Evolutionary conservation across 2,113 vertebrate species (phyloP).

Genomic region (Otis tarda): DNA sequence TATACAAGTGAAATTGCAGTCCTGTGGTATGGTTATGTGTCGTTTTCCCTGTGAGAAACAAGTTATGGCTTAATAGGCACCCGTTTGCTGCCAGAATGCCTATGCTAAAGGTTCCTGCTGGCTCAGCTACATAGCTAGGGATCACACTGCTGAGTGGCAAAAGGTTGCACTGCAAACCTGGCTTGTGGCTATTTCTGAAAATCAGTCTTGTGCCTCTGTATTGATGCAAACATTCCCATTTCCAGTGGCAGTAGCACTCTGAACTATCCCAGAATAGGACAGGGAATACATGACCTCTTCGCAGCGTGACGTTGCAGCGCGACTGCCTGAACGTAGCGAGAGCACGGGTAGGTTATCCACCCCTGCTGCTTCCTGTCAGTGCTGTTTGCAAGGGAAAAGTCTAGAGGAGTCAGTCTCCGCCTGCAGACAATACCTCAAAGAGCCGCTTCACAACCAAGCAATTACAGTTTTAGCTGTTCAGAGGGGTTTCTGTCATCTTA

Average conservation of each 20-base stretch:
- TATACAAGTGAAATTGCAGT: not conserved
- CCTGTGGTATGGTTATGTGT: not conserved
- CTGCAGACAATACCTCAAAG: not conserved
- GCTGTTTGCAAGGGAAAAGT: not conserved
- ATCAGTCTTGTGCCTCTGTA: not conserved
- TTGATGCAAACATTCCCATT: not conserved
- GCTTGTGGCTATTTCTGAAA: not conserved
- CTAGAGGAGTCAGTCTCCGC: not conserved
- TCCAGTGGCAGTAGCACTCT: not conserved
- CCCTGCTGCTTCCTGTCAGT: not conserved
- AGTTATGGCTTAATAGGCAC: not conserved
- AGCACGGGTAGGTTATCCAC: not conserved
- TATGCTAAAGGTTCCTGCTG: not conserved
- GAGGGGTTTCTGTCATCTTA: not conserved
- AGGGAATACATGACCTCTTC: not conserved
- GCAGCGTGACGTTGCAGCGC: rapidly evolving
- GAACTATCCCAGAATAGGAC: not conserved
- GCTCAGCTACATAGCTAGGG: not conserved
- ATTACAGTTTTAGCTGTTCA: not conserved
- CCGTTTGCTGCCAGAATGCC: not conserved
- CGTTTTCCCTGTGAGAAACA: conserved; percentile 14
- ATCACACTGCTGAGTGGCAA: not conserved
- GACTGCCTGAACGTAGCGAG: not conserved
- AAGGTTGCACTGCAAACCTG: not conserved
- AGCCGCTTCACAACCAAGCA: not conserved